phyloP scores from a whole-genome alignment of 2,888 invertebrate species.

The Dorcus parallelipipedus region DNA sequence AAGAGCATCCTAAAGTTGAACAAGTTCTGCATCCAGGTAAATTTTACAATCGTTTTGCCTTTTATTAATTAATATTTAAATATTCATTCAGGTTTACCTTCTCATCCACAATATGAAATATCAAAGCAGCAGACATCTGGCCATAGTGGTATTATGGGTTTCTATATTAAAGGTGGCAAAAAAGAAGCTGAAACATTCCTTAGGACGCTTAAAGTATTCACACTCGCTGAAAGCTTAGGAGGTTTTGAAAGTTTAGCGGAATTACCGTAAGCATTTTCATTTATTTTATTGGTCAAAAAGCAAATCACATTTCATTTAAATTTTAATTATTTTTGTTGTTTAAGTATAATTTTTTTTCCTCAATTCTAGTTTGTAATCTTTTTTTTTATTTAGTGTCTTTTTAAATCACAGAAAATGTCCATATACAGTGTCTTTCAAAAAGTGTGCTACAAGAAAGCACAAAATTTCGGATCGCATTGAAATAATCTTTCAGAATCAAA shows the following conservation, averaged over 20 bases:
- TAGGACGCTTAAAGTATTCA: slow-evolving; percentile 73
- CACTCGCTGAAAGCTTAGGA: slow-evolving; percentile 90
- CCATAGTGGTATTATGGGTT: slow-evolving; percentile 89
- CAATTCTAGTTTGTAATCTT: too few species aligned
- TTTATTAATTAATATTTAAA: neutral
- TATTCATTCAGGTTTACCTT: slow-evolving; percentile 60
- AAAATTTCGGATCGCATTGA: too few species aligned
- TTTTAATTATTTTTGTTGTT: neutral
- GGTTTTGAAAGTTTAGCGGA: slow-evolving; percentile 94
- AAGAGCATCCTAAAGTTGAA: slow-evolving; percentile 73
- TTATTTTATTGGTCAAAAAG: too few species aligned
- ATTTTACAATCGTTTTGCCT: slow-evolving; percentile 14
- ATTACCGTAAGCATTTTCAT: slow-evolving; percentile 70
- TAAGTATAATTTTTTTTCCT: too few species aligned
- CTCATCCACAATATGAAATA: slow-evolving; percentile 83
- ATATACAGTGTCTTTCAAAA: too few species aligned
- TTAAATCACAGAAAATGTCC: too few species aligned
- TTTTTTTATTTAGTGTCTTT: too few species aligned
- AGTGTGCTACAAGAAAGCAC: too few species aligned
- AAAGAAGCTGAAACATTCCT: slow-evolving; percentile 72
- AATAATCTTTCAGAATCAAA: too few species aligned
- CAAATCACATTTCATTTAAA: neutral
- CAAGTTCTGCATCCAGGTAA: slow-evolving; percentile 81
- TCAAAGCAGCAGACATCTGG: slow-evolving; percentile 78
- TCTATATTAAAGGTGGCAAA: slow-evolving; percentile 77